Percentiles rank a stretch among this genome's conserved stretches.
phyloP scores from a whole-genome alignment of 2,113 vertebrate species.

The Hiodon tergisus region DNA sequence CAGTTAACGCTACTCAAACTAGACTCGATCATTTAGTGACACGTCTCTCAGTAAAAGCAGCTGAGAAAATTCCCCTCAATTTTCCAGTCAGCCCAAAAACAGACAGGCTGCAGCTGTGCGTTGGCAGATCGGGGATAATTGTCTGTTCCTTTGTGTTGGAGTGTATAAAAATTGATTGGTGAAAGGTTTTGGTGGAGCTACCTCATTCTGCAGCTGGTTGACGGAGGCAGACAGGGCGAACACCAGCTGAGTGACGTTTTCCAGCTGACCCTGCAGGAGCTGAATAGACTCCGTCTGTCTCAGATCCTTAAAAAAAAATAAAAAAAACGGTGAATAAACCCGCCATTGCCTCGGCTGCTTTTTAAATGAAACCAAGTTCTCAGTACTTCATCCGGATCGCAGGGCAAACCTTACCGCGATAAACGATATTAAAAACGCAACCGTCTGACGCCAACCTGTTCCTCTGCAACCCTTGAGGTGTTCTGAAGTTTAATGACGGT shows the following conservation, averaged over 20 bases:
- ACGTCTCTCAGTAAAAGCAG: no score
- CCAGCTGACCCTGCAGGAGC: constrained; percentile 82
- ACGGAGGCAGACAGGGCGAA: constrained; percentile 80
- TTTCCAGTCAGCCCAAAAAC: neutral
- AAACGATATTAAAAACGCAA: neutral
- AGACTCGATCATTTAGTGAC: no score
- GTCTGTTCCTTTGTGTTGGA: no score
- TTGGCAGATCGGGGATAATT: no score
- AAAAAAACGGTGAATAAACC: neutral
- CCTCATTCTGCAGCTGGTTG: constrained; percentile 79
- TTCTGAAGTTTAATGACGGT: constrained; percentile 98
- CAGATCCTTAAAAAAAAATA: constrained; percentile 72
- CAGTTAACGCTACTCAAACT: no score
- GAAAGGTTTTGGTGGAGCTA: constrained; percentile 37
- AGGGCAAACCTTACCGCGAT: no score
- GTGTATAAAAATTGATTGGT: no score
- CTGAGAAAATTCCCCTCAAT: no score
- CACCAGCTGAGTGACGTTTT: constrained; percentile 82
- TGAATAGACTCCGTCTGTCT: constrained; percentile 92
- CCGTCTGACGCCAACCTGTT: constrained; percentile 70
- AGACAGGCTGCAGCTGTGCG: neutral
- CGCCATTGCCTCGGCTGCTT: no score
- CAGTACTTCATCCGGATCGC: no score
- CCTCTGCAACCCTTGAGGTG: constrained; percentile 90
- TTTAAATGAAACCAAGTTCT: no score